Evolutionary conservation across 92 coral and sea anemone species (phyloP), one percentile per base, ranked within the genome.

Genomic region (Heteractis magnifica): DNA sequence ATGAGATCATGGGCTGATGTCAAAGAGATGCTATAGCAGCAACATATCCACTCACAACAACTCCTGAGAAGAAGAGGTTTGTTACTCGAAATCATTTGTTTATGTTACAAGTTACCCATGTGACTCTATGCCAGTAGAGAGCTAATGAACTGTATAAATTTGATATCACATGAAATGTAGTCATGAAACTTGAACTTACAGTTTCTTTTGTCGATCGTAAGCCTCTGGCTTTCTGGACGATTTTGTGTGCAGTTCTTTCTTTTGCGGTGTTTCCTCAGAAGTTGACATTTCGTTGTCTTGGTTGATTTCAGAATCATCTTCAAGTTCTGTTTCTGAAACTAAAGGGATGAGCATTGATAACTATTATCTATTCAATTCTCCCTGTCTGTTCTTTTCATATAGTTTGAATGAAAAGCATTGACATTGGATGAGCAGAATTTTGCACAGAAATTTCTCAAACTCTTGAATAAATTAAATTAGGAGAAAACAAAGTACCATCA

Each of bases 231-330:
- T 85, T 19, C 79, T 73, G 19, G 79, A 41, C 1, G 72, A 70
- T 51, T 68, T 34, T 26, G 72, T 79, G 73, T 51, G 75, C 51
- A 2, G 75, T 78, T 84, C 82, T 73, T 56, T 52, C 79, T 77
- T 90, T 51, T 48, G 52, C 76, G 77, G 48, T 73, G 50, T 74
- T 72, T 72, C 52, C 77, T 85, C 76, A 65, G n/a, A 19, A 56
- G 64, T 77, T 78, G 51, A 19, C 56, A 65, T 60, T 15, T 49
- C 77, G 18, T 91, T 88, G 16, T 75, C 70, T 59, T 81, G 85
- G 76, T 91, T 91, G 65, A 82, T 16, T 77, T 83, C 85, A 82
- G 90, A 89, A 26, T 81, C 80, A 20, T 89, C 87, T 71, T 86
- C 44, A 34, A 34, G 44, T 34, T 34, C 83, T 58, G 87, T 78